Base-by-base conservation (phyloP, 2,888 invertebrate species). In the Sialis fuliginosa region DNA sequence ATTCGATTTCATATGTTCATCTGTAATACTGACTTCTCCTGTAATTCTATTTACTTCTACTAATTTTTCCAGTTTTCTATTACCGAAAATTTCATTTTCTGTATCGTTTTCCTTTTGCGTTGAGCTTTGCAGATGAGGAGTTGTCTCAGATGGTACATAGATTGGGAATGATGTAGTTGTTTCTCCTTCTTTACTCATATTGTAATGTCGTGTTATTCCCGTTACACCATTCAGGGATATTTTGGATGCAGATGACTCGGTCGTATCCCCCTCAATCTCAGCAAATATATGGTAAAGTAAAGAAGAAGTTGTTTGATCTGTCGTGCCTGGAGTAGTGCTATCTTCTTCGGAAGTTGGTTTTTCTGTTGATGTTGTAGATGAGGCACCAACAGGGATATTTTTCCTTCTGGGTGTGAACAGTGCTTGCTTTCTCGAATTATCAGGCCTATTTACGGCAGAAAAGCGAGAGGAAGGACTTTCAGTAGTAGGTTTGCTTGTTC, bases 21-120 rank as follows among this genome's bases (percentile, higher is more conserved):
- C 69, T 60, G 78, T 77, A 0, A 77, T 77, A 35, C 76, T 75
- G 1, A 81, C 73, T 64, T 81, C 79, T 4, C 79, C 75, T 22
- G 22, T 22, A 33, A 79, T 73, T 58, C 81, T 68, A 59, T 77
- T 81, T 1, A 82, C 73, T 54, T 80, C 79, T 50, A 80, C 77
- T 12, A 81, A 57, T 61, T 75, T 76, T 54, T 79, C 71, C 33
- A 70, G 65, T 52, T 59, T 62, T 31, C 58, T 57, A 37, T 54
- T 55, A 32, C 69, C 58, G 8, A 22, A 22, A 22, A 66, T 60
- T 5, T 66, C 66, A 6, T 64, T 54, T 43, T 60, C 56, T 48
- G 61, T 58, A 30, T 42, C 35, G 7, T 43, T 50, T 7, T 37
- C 49, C 0, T 43, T 10, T 37, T 37, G 37, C 6, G 12, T n/a